phyloP scores from a whole-genome alignment of 2,113 vertebrate species.

The Lutjanus erythropterus region DNA sequence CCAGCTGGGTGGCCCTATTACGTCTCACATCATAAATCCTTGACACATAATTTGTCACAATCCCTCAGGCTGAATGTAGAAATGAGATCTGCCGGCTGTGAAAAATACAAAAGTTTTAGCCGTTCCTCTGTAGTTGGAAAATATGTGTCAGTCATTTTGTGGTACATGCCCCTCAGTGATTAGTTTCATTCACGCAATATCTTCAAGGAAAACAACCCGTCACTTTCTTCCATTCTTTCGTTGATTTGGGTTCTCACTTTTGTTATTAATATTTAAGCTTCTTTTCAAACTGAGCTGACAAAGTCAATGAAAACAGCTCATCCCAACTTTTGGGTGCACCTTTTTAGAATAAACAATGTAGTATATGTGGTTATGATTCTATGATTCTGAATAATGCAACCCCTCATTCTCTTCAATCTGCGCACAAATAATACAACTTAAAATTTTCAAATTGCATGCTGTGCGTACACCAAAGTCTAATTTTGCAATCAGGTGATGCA shows the following conservation, averaged over 20 bases:
- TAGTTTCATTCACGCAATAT: slow-evolving; percentile 37
- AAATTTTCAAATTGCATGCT: too few relatives aligned
- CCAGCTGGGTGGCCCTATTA: slow-evolving; percentile 83
- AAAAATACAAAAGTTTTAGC: slow-evolving; percentile 63
- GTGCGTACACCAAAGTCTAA: too few relatives aligned
- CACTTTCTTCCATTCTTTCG: slow-evolving; percentile 1
- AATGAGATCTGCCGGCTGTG: slow-evolving; percentile 46
- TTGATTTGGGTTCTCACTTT: slow-evolving; percentile 15
- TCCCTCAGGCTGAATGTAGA: slow-evolving; percentile 67
- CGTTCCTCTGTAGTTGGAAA: slow-evolving; percentile 42
- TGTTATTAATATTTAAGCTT: slow-evolving; percentile 21
- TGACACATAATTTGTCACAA: slow-evolving; percentile 82
- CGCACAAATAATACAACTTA: too few relatives aligned
- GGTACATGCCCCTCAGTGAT: slow-evolving; percentile 15
- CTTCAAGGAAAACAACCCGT: not conserved
- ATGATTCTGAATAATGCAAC: too few relatives aligned
- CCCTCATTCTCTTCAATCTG: too few relatives aligned
- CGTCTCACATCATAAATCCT: slow-evolving; percentile 81
- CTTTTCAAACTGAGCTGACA: slow-evolving; percentile 1
- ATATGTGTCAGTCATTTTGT: slow-evolving; percentile 56
- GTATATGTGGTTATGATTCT: too few relatives aligned
- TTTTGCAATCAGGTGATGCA: too few relatives aligned
- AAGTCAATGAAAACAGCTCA: slow-evolving; percentile 13
- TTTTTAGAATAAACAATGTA: not conserved
- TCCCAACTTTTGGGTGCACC: not conserved